Conservation (phyloP, 2,888 invertebrate species). For the Aethes cnicana region DNA sequence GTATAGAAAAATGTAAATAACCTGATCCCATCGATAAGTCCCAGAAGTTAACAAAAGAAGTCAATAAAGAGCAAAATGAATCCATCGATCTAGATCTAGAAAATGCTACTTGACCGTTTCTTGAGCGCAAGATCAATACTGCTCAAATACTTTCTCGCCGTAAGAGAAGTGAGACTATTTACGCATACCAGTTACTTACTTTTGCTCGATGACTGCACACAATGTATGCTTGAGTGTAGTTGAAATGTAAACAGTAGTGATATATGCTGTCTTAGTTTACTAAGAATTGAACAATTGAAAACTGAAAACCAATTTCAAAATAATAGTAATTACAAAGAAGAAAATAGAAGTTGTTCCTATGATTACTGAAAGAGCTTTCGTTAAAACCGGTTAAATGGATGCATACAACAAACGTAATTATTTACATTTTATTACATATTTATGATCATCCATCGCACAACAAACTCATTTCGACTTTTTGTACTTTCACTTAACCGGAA, state of each 20-base stretch:
- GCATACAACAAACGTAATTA: slow-evolving; percentile 2
- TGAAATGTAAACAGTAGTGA: neutral
- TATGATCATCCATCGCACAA: neutral
- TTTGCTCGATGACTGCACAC: neutral
- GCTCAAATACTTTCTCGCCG: slow-evolving; percentile 25
- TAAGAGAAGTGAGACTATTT: slow-evolving; percentile 8
- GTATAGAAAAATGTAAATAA: neutral
- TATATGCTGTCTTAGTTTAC: neutral
- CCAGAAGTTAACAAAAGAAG: no score
- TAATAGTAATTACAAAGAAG: neutral
- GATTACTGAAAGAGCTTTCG: no score
- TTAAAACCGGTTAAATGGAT: neutral
- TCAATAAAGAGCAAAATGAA: neutral
- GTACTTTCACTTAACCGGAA: slow-evolving; percentile 20
- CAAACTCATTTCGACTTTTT: slow-evolving; percentile 13
- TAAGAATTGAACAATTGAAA: neutral
- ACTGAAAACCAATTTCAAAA: no score
- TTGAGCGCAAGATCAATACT: neutral
- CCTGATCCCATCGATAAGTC: no score
- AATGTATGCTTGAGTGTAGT: neutral
- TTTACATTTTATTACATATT: slow-evolving; percentile 14
- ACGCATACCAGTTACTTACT: slow-evolving; percentile 18
- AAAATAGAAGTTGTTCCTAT: no score
- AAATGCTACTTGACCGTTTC: neutral
- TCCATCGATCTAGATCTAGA: slow-evolving; percentile 2